Evolutionary conservation across 2,113 vertebrate genomes (phyloP).

Genomic region (Tragulus kanchil): DNA sequence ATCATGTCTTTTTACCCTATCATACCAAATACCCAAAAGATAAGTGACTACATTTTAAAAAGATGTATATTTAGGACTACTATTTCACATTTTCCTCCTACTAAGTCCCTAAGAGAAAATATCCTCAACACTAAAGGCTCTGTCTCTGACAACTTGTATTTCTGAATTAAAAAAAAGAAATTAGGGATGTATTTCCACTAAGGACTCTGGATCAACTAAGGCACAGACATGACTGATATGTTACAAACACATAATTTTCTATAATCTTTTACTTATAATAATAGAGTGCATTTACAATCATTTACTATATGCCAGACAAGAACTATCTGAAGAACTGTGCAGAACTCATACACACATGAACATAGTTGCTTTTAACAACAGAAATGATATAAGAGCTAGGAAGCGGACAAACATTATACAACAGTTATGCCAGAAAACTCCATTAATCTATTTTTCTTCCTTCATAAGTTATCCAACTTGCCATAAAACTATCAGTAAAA

Average conservation of each 20-base stretch:
- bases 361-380: background rate
- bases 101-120: slow-evolving; percentile 4
- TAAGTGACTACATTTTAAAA: background rate
- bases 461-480: slow-evolving; percentile 25
- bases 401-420: background rate
- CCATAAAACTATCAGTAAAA: too few species aligned
- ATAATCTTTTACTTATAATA: background rate
- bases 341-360: background rate
- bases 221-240: background rate
- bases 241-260: slow-evolving; percentile 28
- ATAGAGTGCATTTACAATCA: background rate
- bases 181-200: background rate
- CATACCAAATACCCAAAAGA: slow-evolving; percentile 19
- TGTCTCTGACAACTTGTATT: background rate
- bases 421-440: background rate
- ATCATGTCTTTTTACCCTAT: background rate
- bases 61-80: slow-evolving; percentile 11
- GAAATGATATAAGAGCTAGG: background rate
- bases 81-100: background rate
- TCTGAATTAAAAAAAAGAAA: background rate
- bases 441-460: background rate
- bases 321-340: background rate
- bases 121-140: slow-evolving; percentile 12
- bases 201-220: background rate
- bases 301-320: background rate